These are phyloP conservation scores for Gobionotothen gibberifrons DNA, from an alignment of 2,797 vertebrate genomes.

Conservation along the genomic window DNA sequence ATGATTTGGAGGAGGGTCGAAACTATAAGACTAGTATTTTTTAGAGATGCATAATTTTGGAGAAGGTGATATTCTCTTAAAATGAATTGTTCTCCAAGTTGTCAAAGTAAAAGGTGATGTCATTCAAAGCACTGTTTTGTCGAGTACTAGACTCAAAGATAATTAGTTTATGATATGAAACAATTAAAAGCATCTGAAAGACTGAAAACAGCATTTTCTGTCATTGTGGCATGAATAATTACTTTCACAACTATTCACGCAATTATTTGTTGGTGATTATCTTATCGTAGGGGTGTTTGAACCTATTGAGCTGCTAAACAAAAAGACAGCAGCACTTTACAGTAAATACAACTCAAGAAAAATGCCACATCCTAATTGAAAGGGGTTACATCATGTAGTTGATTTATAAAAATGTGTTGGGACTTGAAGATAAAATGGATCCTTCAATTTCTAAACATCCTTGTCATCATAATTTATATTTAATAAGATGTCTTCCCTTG, in stretches of 20 bases:
- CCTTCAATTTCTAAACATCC: background rate
- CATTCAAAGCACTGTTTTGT: no score
- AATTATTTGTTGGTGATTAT: no score
- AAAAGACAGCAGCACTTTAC: background rate
- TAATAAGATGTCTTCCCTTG: background rate
- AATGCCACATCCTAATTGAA: no score
- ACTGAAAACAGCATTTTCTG: no score
- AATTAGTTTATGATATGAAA: no score
- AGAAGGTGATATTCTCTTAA: background rate
- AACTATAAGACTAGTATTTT: background rate
- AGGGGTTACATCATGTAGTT: background rate
- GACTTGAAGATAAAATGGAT: background rate
- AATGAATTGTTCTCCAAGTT: no score
- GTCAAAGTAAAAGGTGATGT: no score
- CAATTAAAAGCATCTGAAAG: no score
- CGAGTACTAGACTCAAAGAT: no score
- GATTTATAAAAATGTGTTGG: background rate
- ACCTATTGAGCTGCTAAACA: background rate
- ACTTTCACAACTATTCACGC: no score
- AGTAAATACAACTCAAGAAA: background rate
- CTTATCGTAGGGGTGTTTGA: background rate
- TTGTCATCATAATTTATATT: background rate
- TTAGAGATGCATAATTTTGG: background rate
- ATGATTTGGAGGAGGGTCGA: background rate
- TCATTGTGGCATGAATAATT: no score